phyloP scores from a whole-genome alignment of 2,797 vertebrate species.

The Scyliorhinus canicula region DNA sequence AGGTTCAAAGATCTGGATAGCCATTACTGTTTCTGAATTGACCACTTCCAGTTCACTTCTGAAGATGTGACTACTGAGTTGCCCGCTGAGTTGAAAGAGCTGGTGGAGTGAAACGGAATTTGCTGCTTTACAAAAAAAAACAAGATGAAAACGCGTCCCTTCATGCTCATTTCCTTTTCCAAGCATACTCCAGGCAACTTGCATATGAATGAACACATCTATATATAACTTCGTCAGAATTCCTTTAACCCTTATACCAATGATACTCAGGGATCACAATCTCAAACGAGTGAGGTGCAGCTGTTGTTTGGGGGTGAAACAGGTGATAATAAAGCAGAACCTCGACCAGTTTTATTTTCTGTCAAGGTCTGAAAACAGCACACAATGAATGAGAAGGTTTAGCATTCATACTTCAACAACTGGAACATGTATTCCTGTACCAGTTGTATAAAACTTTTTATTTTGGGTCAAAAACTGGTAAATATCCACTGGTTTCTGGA shows the following conservation, averaged over 20 bases:
- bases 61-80: neutral
- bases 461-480: neutral
- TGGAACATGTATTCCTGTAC: neutral
- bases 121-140: neutral
- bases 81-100: neutral
- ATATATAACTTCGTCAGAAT: neutral
- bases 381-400: neutral
- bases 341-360: neutral
- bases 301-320: neutral
- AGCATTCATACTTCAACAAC: neutral
- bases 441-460: neutral
- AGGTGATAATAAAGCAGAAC: neutral
- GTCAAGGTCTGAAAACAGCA: neutral
- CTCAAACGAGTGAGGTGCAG: neutral
- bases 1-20: slow-evolving; percentile 19
- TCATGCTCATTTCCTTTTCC: slow-evolving; percentile 23
- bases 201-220: neutral
- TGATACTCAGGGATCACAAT: neutral
- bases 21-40: neutral
- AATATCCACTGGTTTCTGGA: neutral
- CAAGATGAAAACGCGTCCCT: slow-evolving; percentile 2
- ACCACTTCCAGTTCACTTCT: neutral
- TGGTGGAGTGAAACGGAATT: neutral
- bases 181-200: neutral
- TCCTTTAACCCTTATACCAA: neutral